phyloP scores from a whole-genome alignment of 2,888 invertebrate genomes.

The Cosmia pyralina region DNA sequence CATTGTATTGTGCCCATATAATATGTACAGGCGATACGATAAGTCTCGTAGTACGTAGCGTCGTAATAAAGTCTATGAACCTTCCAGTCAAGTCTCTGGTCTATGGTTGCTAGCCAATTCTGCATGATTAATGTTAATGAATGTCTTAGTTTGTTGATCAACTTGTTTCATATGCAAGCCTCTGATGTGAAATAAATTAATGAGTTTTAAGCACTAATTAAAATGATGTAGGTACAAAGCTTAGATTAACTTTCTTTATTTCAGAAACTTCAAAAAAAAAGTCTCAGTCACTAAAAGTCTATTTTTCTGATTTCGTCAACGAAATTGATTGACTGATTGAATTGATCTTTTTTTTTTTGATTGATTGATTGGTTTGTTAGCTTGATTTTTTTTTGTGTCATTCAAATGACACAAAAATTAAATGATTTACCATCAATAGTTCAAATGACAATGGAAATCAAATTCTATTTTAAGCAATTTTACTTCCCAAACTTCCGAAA shows the following conservation, averaged over 20 bases:
- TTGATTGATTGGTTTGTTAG: no score
- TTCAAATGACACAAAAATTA: background rate
- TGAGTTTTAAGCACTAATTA: constrained; percentile 26
- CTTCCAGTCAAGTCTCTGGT: constrained; percentile 15
- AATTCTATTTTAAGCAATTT: constrained; percentile 42
- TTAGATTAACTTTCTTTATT: background rate
- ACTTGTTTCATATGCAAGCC: constrained; percentile 36
- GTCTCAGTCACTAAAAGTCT: background rate
- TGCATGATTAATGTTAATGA: constrained; percentile 61
- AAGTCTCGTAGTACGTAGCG: background rate
- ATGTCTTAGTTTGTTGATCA: constrained; percentile 51
- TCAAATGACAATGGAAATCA: constrained; percentile 32
- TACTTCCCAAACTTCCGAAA: constrained; percentile 41
- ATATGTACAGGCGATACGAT: background rate
- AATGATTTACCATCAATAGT: constrained; percentile 8
- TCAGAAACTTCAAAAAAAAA: background rate
- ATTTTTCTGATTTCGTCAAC: background rate
- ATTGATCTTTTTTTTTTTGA: no score
- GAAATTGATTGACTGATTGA: no score
- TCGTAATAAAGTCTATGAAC: background rate
- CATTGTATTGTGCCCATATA: background rate
- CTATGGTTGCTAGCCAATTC: constrained; percentile 40
- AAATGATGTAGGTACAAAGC: background rate
- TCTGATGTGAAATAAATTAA: constrained; percentile 41
- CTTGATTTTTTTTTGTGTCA: no score